phyloP scores from a whole-genome alignment of 2,797 vertebrate species.

The Pelobates cultripes region DNA sequence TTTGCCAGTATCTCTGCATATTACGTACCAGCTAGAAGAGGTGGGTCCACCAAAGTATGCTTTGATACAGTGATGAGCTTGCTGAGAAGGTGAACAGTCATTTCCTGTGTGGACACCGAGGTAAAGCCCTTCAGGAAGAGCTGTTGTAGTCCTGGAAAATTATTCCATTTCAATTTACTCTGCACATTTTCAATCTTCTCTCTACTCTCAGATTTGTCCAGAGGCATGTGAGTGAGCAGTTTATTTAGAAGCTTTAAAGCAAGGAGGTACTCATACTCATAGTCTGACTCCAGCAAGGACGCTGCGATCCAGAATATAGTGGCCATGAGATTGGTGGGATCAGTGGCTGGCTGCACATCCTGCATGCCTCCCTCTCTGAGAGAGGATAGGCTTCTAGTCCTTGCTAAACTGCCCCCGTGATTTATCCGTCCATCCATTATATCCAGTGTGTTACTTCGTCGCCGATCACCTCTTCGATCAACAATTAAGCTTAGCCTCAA shows the following conservation, averaged over 20 bases:
- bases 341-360: slow-evolving; percentile 82
- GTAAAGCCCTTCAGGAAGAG: slow-evolving; percentile 98
- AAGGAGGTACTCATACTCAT: slow-evolving; percentile 97
- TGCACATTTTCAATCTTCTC: slow-evolving; percentile 92
- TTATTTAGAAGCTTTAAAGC: slow-evolving; percentile 94
- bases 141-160: slow-evolving; percentile 94
- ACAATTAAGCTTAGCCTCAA: slow-evolving; percentile 86
- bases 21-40: slow-evolving; percentile 86
- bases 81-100: slow-evolving; percentile 96
- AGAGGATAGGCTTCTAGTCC: slow-evolving; percentile 94
- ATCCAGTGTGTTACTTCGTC: slow-evolving; percentile 95
- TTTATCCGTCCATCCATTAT: slow-evolving; percentile 88
- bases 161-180: slow-evolving; percentile 93
- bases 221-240: slow-evolving; percentile 90
- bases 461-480: slow-evolving; percentile 85
- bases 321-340: slow-evolving; percentile 94
- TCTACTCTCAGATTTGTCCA: slow-evolving; percentile 90
- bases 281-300: slow-evolving; percentile 95
- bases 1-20: too few species aligned
- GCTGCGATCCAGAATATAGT: slow-evolving; percentile 97
- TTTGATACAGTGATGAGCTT: slow-evolving; percentile 93
- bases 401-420: slow-evolving; percentile 88
- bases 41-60: slow-evolving; percentile 89
- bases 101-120: slow-evolving; percentile 93
- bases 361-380: slow-evolving; percentile 83